Percentiles rank a stretch among this genome's conserved stretches.
These are phyloP conservation scores for Hippotragus niger DNA, from an alignment of 2,113 vertebrate species.

Conservation along the genomic window DNA sequence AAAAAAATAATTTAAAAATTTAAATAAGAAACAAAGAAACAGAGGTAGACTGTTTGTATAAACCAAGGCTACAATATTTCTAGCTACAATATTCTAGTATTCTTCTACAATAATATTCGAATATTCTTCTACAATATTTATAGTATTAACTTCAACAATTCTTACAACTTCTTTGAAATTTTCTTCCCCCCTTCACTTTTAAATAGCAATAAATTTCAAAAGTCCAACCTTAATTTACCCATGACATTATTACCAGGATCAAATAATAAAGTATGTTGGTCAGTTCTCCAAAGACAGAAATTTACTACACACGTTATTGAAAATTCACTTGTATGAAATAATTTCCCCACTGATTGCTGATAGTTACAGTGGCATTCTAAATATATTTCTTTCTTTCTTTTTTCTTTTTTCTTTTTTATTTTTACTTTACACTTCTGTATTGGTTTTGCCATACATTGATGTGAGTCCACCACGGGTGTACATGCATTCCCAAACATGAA, in stretches of 20 bases:
- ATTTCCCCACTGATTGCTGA: not conserved
- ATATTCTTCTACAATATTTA: too few species aligned
- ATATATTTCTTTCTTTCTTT: too few species aligned
- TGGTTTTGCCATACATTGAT: too few species aligned
- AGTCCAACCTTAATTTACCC: not conserved
- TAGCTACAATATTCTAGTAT: too few species aligned
- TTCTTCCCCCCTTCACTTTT: not conserved
- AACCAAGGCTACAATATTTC: fast-evolving
- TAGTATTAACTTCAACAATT: not conserved
- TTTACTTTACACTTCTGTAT: too few species aligned
- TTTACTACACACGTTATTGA: not conserved
- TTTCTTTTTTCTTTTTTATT: too few species aligned
- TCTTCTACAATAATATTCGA: too few species aligned
- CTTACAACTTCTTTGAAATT: not conserved
- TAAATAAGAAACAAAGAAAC: not conserved
- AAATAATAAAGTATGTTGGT: not conserved
- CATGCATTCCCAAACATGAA: too few species aligned
- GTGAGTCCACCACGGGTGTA: too few species aligned
- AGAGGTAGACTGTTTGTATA: not conserved
- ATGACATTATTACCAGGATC: not conserved
- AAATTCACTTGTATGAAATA: not conserved
- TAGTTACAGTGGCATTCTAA: not conserved
- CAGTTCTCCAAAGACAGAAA: not conserved
- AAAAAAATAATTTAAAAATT: not conserved
- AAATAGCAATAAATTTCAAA: not conserved